Conservation (phyloP, 2,888 invertebrate species). For the Euplexia lucipara region DNA sequence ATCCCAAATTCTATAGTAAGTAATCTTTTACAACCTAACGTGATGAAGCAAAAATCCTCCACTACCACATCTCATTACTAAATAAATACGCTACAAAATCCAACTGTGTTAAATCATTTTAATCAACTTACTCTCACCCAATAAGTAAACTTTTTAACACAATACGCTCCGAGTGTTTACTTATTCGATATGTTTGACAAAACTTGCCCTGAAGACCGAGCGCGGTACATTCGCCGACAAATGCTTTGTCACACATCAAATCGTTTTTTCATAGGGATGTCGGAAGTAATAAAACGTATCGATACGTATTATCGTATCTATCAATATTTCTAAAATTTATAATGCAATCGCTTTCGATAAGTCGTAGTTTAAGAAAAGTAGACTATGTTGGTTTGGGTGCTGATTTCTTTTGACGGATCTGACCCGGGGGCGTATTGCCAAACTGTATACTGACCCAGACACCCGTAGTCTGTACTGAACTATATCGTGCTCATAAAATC, state of each 20-base stretch:
- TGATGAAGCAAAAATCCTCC: neutral
- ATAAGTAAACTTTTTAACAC: constrained; percentile 50
- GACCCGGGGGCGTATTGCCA: too few species aligned
- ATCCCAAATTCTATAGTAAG: neutral
- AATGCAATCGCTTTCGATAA: too few species aligned
- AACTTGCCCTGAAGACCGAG: constrained; percentile 38
- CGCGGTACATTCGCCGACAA: constrained; percentile 44
- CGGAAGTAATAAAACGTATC: too few species aligned
- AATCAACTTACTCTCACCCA: constrained; percentile 32
- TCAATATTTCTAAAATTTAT: too few species aligned
- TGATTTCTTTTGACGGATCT: too few species aligned
- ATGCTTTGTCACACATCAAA: constrained; percentile 49
- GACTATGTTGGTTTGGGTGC: too few species aligned
- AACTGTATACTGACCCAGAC: too few species aligned
- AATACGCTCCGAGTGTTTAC: constrained; percentile 51
- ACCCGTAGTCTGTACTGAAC: too few species aligned
- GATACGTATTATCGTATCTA: too few species aligned
- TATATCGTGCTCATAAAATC: too few species aligned
- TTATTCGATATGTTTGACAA: constrained; percentile 52
- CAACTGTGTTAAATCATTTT: constrained; percentile 36
- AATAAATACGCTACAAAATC: constrained; percentile 10
- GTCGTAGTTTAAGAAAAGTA: too few species aligned
- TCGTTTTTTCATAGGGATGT: constrained; percentile 25
- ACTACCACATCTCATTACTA: neutral
- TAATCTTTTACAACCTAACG: neutral